Base-by-base conservation (phyloP, 2,797 vertebrate genomes). In the Melanotaenia trifasciata region DNA sequence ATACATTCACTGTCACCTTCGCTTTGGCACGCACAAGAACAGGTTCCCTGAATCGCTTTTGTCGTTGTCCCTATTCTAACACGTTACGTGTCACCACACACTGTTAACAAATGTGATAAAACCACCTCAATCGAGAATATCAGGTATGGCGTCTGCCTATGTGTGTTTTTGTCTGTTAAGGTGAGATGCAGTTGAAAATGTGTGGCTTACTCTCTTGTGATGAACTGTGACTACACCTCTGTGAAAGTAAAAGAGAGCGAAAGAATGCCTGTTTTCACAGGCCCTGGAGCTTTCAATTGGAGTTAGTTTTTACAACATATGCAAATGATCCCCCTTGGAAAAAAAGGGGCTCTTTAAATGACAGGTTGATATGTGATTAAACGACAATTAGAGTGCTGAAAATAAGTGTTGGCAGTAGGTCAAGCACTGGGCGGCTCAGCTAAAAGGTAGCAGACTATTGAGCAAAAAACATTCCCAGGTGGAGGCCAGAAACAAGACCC, bases 341-440 rank as follows among this genome's bases (percentile, higher is more conserved):
- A 90, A 89, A 93, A 92, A 80, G 72, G 87, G 86, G 90, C 86
- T 93, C 91, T 95, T 94, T 94, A 95, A 95, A 93, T 95, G 95
- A 95, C 94, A 95, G 92, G 93, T 94, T 94, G 94, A 95, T 94
- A 94, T 94, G 94, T 95, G 94, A 95, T 95, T 95, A 95, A 95
- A 94, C 85, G 92, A 95, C 95, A 95, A 95, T 95, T 95, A 95
- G 91, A 94, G 94, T 72, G 84, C 87, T 93, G 94, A 93, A 95
- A 94, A 93, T 92, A 90, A 90, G 93, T 86, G 88, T 91, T 88
- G 82, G 87, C 91, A 67, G 86, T 68, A 81, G 94, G 95, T 95
- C 94, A 94, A 94, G 94, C 91, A 90, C 89, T 84, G 87, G 83
- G 87, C 87, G 76, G 87, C 87, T 72, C 89, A 89, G 93, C 91